Percentiles rank a stretch among this genome's conserved stretches.
Conservation (phyloP, 2,797 vertebrate species). For the Anisognathus igniventris region DNA sequence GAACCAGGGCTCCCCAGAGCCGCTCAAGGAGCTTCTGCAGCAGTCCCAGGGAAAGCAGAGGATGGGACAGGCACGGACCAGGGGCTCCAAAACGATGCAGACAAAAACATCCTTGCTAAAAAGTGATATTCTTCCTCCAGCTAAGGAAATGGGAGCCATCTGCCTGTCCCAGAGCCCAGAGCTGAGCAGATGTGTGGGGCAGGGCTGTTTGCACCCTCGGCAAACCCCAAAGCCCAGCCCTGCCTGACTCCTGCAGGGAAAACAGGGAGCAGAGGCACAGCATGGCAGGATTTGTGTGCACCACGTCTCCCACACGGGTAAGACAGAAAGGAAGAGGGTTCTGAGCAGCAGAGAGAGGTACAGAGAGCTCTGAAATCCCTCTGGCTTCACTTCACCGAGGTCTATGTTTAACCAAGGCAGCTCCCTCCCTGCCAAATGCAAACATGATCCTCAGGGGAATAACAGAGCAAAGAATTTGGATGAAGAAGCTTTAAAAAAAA, state of each 20-base stretch:
- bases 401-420: not conserved
- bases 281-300: not conserved
- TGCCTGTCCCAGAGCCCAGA: not conserved
- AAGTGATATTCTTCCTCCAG: not conserved
- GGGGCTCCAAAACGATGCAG: fast-evolving
- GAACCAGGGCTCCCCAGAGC: fast-evolving
- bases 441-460: slow-evolving; percentile 6
- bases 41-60: not conserved
- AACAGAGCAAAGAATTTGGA: not conserved
- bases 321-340: not conserved
- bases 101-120: not conserved
- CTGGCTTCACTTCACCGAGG: not conserved
- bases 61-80: fast-evolving
- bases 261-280: fast-evolving
- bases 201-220: not conserved
- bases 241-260: not conserved
- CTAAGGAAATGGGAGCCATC: not conserved
- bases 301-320: fast-evolving
- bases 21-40: not conserved
- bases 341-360: not conserved
- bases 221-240: fast-evolving
- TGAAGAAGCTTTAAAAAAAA: not conserved
- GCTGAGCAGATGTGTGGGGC: not conserved
- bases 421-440: slow-evolving; percentile 23
- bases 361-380: not conserved